These are phyloP conservation scores for Clitarchus hookeri DNA, from an alignment of 2,888 invertebrate genomes.

Conservation along the genomic window DNA sequence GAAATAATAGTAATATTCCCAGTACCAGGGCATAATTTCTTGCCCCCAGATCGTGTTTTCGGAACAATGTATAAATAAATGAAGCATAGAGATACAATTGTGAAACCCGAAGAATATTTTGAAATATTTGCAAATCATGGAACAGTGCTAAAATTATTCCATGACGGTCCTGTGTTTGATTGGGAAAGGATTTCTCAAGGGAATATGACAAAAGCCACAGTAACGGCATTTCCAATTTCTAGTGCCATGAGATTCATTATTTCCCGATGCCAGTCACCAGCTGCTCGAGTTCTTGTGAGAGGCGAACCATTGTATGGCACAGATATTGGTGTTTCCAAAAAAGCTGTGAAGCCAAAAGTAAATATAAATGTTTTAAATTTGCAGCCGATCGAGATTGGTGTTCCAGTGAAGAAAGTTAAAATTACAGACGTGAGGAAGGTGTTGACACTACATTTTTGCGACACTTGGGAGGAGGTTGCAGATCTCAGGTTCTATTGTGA, in stretches of 20 bases:
- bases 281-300: neutral
- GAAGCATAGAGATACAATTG: neutral
- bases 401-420: neutral
- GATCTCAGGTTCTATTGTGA: slow-evolving; percentile 16
- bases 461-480: neutral
- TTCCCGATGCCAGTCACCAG: neutral
- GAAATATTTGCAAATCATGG: neutral
- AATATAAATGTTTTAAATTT: neutral
- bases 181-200: neutral
- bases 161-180: neutral
- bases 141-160: neutral
- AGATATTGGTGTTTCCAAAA: neutral
- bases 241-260: neutral
- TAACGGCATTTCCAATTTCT: neutral
- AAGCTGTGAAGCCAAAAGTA: neutral
- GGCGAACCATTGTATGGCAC: neutral
- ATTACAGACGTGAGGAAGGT: neutral
- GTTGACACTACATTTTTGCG: neutral
- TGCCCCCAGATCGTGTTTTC: neutral
- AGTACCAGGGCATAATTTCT: neutral
- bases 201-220: neutral
- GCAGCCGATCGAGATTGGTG: neutral
- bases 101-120: neutral
- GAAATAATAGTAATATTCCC: neutral
- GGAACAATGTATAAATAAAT: neutral